Base-by-base conservation (phyloP, 64 coral and sea anemone genomes). In the Montipora cactus region DNA sequence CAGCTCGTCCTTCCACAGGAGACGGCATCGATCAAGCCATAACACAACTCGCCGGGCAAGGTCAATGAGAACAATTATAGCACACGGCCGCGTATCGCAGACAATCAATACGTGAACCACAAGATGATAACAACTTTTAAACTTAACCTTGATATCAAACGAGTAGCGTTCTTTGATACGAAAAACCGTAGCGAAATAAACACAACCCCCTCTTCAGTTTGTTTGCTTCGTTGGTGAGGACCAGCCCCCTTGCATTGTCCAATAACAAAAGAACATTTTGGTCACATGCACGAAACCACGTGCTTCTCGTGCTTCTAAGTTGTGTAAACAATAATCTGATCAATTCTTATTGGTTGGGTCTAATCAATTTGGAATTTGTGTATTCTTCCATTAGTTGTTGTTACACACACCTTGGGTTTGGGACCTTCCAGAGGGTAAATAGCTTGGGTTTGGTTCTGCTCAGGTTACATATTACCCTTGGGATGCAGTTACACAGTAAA, bases 11-110 rank as follows among this genome's bases (percentile, higher is more conserved):
- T 74, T 59, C 77, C 25, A 50, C 76, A 19, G 46, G 47, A 71
- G 82, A 72, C 82, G 44, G 66, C 82, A 86, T 86, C 47, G 82
- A 86, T 86, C 82, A 86, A 86, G 82, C 82, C 82, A 86, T 86
- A 72, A 71, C 44, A 25, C 14, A 86, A 71, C 66, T 86, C 62
- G 82, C 66, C 48, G 47, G 50, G 21, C 46, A 49, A 23, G 82
- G 71, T 70, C 66, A 51, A 86, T 47, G 11, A 12, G 64, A n/a
- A 86, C 47, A 72, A 71, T 57, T 11, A 71, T 48, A 46, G 67
- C 81, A 84, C 58, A 58, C 59, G 47, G 59, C 16, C 59, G 37
- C 44, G 81, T 66, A 72, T 72, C n/a, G 66, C 67, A 66, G 48
- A 51, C 11, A n/a, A 69, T 18, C 82, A 86, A 86, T 86, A 47